A percentile compares a stretch with the other conserved stretches of the same genome.
phyloP scores from a whole-genome alignment of 2,888 invertebrate genomes.

The Ferdinandea cuprea region DNA sequence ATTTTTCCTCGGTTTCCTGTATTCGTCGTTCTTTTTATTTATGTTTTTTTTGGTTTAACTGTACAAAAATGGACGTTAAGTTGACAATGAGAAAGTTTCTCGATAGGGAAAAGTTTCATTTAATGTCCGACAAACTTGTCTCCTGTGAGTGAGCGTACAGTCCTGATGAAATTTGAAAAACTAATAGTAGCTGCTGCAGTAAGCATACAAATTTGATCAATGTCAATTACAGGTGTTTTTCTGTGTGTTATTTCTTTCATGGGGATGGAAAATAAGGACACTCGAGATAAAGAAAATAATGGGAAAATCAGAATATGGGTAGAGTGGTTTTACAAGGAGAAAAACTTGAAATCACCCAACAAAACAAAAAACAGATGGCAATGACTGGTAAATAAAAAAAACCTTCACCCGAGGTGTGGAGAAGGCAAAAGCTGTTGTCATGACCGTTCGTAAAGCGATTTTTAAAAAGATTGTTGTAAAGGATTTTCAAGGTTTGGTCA shows the following conservation, averaged over 20 bases:
- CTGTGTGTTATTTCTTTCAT: background rate
- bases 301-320: background rate
- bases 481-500: no score
- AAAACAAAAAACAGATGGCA: no score
- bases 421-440: no score
- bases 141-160: conserved; percentile 4
- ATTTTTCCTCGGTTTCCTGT: conserved; percentile 32
- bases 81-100: conserved; percentile 48
- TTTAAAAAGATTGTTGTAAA: no score
- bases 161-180: no score
- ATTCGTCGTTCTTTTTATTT: conserved; percentile 19
- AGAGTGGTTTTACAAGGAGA: no score
- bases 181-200: background rate
- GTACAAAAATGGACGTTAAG: conserved; percentile 57
- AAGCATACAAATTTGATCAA: background rate
- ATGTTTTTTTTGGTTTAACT: conserved; percentile 8
- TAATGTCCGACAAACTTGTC: conserved; percentile 44
- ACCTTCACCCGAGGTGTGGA: no score
- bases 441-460: no score
- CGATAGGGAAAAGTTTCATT: conserved; percentile 29
- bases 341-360: no score
- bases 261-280: background rate
- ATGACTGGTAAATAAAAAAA: no score
- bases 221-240: conserved; percentile 2
- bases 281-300: background rate